Evolutionary conservation across 1,140 invertebrate genomes (phyloP), one percentile per base, ranked within the genome.

Genomic region (Apis laboriosa): DNA sequence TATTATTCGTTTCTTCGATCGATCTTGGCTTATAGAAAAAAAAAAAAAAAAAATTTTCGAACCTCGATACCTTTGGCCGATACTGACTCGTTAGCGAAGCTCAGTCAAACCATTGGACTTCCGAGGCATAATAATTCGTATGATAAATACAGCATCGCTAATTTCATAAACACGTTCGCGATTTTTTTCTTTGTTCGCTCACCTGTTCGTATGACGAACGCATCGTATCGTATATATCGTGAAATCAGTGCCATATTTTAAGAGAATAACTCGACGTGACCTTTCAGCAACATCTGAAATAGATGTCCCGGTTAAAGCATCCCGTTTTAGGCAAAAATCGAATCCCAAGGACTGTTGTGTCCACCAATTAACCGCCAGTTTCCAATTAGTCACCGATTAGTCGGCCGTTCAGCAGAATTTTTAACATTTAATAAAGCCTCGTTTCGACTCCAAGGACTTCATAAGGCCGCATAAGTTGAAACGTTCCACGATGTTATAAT

Each of bases 141-240:
- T 77, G n/a, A 84, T 80, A 87, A 87, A 87, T 77, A 87, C 73
- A 19, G 34, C 56, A 15, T 7, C 28, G 85, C 77, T 87, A 84
- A 87, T 87, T 66, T 84, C 73, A 84, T 87, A 77, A 80, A 60
- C 82, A 51, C 17, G 73, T 87, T 61, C 63, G 28, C 24, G 28
- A 21, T 87, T 84, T 77, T 67, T 66, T 15, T 21, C 60, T 34
- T 56, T 8, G 72, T 63, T 63, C 28, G 63, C 60, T 66, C 63
- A 56, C 64, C 21, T 58, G 66, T 76, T 86, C 73, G 19, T 15
- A 53, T 43, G 34, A 56, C 24, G 51, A 68, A 75, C 72, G 43
- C 51, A 17, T 34, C 34, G 34, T 34, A 34, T 24, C 24, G 24
- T 3, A 60, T 9, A 3, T 9, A 60, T 24, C 61, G 60, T n/a